Conservation (phyloP, 2,888 invertebrate species). For the Lochmaea crataegi region DNA sequence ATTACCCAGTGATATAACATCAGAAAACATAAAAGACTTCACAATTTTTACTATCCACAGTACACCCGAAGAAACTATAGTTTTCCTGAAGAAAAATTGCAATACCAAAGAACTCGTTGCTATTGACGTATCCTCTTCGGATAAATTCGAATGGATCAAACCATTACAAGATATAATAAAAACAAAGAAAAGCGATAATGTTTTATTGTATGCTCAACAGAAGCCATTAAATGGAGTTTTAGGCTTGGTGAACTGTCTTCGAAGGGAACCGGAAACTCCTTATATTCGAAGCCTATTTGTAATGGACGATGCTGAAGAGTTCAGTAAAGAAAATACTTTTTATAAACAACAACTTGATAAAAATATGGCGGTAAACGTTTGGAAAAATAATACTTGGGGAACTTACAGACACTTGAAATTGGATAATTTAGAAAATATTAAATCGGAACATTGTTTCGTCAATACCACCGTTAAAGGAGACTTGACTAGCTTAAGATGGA, state of each 20-base stretch:
- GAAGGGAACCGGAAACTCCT: conserved; percentile 70
- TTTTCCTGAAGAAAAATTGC: conserved; percentile 67
- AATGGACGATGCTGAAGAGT: conserved; percentile 72
- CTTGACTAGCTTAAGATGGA: conserved; percentile 85
- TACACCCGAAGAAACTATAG: conserved; percentile 68
- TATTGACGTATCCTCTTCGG: conserved; percentile 63
- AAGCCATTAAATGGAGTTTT: conserved; percentile 80
- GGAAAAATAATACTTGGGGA: conserved; percentile 69
- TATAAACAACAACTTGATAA: conserved; percentile 76
- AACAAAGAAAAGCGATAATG: conserved; percentile 64
- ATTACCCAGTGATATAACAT: conserved; percentile 57
- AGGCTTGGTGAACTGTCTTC: conserved; percentile 80
- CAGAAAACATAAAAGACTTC: conserved; percentile 11
- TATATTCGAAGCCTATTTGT: conserved; percentile 67
- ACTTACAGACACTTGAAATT: conserved; percentile 86
- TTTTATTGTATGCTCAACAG: conserved; percentile 74
- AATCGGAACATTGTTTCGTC: conserved; percentile 78
- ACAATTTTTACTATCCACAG: conserved; percentile 66
- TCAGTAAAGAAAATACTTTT: conserved; percentile 68
- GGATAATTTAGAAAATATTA: conserved; percentile 65
- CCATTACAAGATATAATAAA: conserved; percentile 60
- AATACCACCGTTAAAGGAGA: conserved; percentile 86
- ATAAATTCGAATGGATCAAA: conserved; percentile 66
- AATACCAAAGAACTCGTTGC: conserved; percentile 57
- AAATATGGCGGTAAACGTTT: conserved; percentile 85